phyloP scores from a whole-genome alignment of 1,140 invertebrate genomes.

The Tetragonula clypearis region DNA sequence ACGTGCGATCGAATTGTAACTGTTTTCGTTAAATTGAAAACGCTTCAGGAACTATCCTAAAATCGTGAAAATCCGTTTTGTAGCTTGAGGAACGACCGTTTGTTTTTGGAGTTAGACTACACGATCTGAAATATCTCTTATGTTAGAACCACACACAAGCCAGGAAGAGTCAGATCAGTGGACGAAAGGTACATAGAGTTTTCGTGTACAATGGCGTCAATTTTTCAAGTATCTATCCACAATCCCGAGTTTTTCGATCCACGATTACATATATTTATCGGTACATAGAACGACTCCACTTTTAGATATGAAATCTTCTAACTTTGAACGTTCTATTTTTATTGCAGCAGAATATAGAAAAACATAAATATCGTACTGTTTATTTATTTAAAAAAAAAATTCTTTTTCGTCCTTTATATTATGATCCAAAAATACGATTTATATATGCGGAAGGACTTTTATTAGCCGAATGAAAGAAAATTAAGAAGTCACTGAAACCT shows the following conservation, averaged over 20 bases:
- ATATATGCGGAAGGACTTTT: background rate
- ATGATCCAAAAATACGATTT: background rate
- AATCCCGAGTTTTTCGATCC: slow-evolving; percentile 7
- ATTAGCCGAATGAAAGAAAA: background rate
- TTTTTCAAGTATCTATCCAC: slow-evolving; percentile 29
- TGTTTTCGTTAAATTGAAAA: background rate
- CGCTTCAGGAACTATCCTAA: background rate
- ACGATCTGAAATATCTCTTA: slow-evolving; percentile 30
- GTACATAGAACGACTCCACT: background rate
- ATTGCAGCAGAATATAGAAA: background rate
- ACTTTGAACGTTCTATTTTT: background rate
- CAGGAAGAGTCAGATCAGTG: background rate
- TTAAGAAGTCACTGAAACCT: background rate
- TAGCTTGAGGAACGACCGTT: slow-evolving; percentile 12
- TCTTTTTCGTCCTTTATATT: background rate
- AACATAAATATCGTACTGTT: background rate
- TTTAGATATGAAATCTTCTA: background rate
- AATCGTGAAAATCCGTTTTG: background rate
- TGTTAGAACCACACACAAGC: background rate
- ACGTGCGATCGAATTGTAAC: background rate
- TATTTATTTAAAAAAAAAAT: background rate
- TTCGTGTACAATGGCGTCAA: slow-evolving; percentile 24
- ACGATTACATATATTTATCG: no score
- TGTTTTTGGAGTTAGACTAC: slow-evolving; percentile 7
- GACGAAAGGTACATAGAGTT: slow-evolving; percentile 26